Percentiles rank a stretch among this genome's conserved stretches.
Conservation (phyloP, 2,797 vertebrate genomes). For the Typhlichthys subterraneus region DNA sequence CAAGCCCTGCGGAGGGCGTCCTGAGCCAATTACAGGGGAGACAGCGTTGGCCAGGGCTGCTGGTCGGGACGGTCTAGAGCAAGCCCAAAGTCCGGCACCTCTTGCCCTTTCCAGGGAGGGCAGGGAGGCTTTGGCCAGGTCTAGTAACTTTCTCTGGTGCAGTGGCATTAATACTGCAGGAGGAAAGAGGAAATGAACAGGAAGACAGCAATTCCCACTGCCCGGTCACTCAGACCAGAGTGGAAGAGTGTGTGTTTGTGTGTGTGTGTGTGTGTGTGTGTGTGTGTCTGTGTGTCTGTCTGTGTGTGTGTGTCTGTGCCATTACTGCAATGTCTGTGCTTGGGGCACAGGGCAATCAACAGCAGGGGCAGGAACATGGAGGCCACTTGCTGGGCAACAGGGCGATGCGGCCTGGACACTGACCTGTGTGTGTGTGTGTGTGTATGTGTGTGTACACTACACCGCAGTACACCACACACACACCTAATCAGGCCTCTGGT, state of each 20-base stretch:
- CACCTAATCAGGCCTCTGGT: conserved; percentile 68
- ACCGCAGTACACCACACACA: conserved; percentile 39
- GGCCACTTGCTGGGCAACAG: conserved; percentile 64
- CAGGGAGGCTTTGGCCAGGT: conserved; percentile 66
- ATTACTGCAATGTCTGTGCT: conserved; percentile 51
- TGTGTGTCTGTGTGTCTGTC: conserved; percentile 14
- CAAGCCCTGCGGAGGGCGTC: conserved; percentile 72
- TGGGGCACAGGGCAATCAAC: conserved; percentile 66
- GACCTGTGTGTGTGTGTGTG: conserved; percentile 49
- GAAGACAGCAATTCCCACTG: conserved; percentile 69
- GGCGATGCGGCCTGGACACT: conserved; percentile 48
- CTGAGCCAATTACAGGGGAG: conserved; percentile 75
- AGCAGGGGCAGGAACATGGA: conserved; percentile 56
- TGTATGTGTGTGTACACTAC: conserved; percentile 28
- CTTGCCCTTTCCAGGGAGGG: conserved; percentile 73
- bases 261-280: conserved; percentile 16
- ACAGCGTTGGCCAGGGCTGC: conserved; percentile 67
- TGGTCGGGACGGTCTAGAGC: conserved; percentile 68
- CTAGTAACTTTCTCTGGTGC: conserved; percentile 66
- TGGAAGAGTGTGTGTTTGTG: conserved; percentile 17
- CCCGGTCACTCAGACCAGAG: conserved; percentile 52
- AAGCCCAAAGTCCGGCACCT: conserved; percentile 75
- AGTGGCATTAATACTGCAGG: conserved; percentile 78
- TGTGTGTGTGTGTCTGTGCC: conserved; percentile 24
- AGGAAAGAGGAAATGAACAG: conserved; percentile 74